A percentile compares a stretch with the other conserved stretches of the same genome.
Evolutionary conservation across 2,888 invertebrate species (phyloP).

Genomic region (Apamea crenata): DNA sequence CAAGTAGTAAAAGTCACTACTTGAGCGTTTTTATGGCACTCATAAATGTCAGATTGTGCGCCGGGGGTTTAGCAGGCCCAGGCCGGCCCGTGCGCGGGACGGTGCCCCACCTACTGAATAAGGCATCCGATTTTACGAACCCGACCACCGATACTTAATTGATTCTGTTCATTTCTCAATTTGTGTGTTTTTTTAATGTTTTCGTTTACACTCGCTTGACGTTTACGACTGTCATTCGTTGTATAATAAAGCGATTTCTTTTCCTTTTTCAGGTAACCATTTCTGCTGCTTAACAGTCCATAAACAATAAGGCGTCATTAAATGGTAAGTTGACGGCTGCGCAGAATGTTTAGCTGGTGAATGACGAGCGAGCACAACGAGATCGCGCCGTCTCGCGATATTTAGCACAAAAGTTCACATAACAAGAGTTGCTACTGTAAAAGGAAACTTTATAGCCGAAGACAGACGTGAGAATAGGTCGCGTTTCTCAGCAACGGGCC

Average conservation of each 20-base stretch:
- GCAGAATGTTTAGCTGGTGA: conserved; percentile 62
- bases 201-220: conserved; percentile 68
- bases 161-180: conserved; percentile 83
- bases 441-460: conserved; percentile 78
- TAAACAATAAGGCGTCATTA: conserved; percentile 75
- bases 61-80: conserved; percentile 83
- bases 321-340: conserved; percentile 78
- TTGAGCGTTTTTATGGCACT: conserved; percentile 91
- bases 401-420: conserved; percentile 76
- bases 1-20: conserved; percentile 91
- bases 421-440: conserved; percentile 81
- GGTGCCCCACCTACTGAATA: conserved; percentile 72
- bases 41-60: conserved; percentile 91
- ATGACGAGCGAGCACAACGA: conserved; percentile 60
- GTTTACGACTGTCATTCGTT: conserved; percentile 72
- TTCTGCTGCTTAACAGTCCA: conserved; percentile 74
- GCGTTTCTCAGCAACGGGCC: conserved; percentile 79
- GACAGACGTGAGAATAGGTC: conserved; percentile 88
- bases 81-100: conserved; percentile 78
- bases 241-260: conserved; percentile 76
- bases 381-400: conserved; percentile 65
- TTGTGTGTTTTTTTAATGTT: conserved; percentile 71
- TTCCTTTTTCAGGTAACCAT: conserved; percentile 84
- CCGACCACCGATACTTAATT: conserved; percentile 79
- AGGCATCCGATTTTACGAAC: conserved; percentile 70